Base-by-base conservation (phyloP, 2,797 vertebrate species). In the Cirrhinus mrigala region DNA sequence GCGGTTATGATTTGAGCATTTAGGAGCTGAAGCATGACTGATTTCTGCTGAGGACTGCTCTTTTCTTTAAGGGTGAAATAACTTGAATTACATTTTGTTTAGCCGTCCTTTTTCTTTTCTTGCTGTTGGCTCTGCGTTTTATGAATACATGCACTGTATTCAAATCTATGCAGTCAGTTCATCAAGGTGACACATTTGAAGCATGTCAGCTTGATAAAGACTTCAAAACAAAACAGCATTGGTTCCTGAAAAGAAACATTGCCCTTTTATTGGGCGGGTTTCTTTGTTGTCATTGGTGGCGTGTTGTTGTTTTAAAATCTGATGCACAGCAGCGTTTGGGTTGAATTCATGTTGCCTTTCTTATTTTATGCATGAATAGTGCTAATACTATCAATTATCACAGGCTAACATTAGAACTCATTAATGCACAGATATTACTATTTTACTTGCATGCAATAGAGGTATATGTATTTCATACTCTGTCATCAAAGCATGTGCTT, bases 401-500 rank as follows among this genome's bases (percentile, higher is more conserved):
- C 15, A 18, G 52, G 54, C 77, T 86, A 80, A 86, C 48, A 64
- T 60, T 74, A 27, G 37, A 79, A 37, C 52, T 6, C 33, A 29
- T 84, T 81, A 74, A 37, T 74, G 69, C 27, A 52, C 88, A 54
- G 79, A 54, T 58, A 81, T 87, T 81, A 83, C 24, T 48, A 48
- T n/a, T 58, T 80, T 27, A 84, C 27, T 33, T 88, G 88, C 91
- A 93, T 92, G 91, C 85, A 74, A 54, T 37, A 75, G n/a, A 44
- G 40, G 52, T 40, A 27, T 54, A 11, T 75, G 64, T 77, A 54
- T 82, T 80, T 75, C 68, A 79, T 76, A 58, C 70, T 82, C 48
- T 77, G 54, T 82, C 79, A 86, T 58, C 85, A 87, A 81, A 81
- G 92, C 89, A 91, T 92, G 93, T 91, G 77, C 66, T 86, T 84